phyloP scores from a whole-genome alignment of 1,140 invertebrate species.

The Drosophila repletoides region DNA sequence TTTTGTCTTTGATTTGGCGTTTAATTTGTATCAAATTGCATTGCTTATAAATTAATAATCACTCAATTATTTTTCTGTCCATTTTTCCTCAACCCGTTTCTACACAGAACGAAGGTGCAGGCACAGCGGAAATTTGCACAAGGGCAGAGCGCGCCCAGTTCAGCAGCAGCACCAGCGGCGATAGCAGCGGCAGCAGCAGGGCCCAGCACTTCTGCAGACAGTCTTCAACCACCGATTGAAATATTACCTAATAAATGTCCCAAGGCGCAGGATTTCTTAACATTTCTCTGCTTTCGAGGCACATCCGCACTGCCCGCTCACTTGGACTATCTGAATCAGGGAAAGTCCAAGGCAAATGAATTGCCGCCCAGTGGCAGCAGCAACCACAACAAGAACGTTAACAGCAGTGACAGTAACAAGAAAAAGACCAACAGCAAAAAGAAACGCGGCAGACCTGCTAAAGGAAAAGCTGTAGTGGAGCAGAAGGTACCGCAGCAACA shows the following conservation, averaged over 20 bases:
- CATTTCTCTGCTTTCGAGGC: conserved; percentile 93
- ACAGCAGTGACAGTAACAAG: conserved; percentile 33
- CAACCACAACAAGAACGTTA: conserved; percentile 1
- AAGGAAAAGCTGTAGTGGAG: conserved; percentile 12
- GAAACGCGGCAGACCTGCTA: conserved; percentile 67
- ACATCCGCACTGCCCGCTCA: conserved; percentile 88
- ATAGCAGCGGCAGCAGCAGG: conserved; percentile 84
- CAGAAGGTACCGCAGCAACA: conserved; percentile 8
- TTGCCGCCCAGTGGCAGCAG: conserved; percentile 2
- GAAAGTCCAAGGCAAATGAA: conserved; percentile 65
- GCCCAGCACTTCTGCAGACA: conserved; percentile 82
- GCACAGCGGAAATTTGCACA: conserved; percentile 96
- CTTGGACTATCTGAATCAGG: conserved; percentile 89
- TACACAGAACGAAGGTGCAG: conserved; percentile 89
- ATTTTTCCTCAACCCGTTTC: conserved; percentile 24
- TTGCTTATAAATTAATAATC: conserved; percentile 48
- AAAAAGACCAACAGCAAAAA: conserved; percentile 56
- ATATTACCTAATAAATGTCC: conserved; percentile 88
- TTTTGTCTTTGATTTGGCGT: conserved; percentile 41
- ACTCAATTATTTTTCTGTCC: conserved; percentile 21
- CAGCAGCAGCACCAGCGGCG: conserved; percentile 51
- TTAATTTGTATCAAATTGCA: conserved; percentile 53
- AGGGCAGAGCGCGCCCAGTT: conserved; percentile 85
- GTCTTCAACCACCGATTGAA: conserved; percentile 83
- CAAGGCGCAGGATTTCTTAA: conserved; percentile 95